These are phyloP conservation scores for Drosophila nebulosa DNA, from an alignment of 1,140 invertebrate species.

Conservation along the genomic window DNA sequence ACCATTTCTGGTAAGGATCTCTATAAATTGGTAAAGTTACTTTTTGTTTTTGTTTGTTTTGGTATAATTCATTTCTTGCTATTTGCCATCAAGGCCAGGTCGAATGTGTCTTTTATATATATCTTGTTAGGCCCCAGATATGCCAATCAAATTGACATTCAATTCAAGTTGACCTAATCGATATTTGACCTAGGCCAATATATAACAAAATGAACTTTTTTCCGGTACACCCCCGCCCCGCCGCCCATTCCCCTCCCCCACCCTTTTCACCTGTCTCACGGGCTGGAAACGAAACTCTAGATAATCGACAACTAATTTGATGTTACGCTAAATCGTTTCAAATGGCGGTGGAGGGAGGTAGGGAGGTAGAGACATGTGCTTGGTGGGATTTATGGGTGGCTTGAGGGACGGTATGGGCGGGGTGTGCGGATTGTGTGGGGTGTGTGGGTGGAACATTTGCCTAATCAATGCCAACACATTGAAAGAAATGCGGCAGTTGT, in stretches of 20 bases:
- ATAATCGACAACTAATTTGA: conserved; percentile 76
- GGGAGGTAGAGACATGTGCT: no score
- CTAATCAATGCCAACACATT: conserved; percentile 71
- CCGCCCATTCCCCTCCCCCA: background rate
- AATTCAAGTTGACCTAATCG: conserved; percentile 74
- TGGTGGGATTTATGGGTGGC: background rate
- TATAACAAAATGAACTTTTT: conserved; percentile 30
- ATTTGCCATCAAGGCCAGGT: background rate
- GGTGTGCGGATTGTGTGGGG: background rate
- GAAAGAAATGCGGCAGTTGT: conserved; percentile 39
- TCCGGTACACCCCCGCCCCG: no score
- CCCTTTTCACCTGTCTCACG: background rate
- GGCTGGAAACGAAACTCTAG: conserved; percentile 22
- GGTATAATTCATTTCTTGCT: background rate
- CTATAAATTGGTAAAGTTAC: background rate
- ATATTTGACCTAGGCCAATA: conserved; percentile 79
- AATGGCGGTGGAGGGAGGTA: conserved; percentile 18
- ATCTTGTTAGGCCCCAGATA: conserved; percentile 44
- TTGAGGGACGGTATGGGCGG: no score
- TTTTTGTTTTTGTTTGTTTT: background rate
- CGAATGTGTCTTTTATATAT: background rate
- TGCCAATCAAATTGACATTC: conserved; percentile 77
- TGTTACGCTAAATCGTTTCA: conserved; percentile 59
- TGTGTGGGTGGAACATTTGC: conserved; percentile 7
- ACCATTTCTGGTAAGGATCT: no score